Evolutionary conservation across 2,797 vertebrate species (phyloP), one percentile per base, ranked within the genome.

Genomic region (Tolypeutes matacus): DNA sequence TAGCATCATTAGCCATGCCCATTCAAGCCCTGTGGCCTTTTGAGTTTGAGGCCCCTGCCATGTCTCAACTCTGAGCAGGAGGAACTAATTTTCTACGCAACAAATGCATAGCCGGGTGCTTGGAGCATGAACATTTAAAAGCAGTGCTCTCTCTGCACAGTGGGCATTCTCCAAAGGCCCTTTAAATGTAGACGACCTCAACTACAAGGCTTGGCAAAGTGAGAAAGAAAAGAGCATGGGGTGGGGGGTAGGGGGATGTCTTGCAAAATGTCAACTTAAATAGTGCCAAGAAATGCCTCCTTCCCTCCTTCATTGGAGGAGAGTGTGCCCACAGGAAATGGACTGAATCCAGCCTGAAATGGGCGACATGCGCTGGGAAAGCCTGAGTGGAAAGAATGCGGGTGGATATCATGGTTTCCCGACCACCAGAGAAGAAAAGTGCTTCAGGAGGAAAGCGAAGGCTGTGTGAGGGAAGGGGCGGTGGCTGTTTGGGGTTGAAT

Each of bases 221-320:
- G 11, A 53, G 15, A 31, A n/a, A 64, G 23, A 70, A 36, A 60
- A 60, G 13, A 29, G 3, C 46, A 13, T 3, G 3, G 1, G 39
- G 39, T 3, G 0, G 0, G 3, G 49, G 5, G 23, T 20, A 42
- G 6, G 58, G 0, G 36, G 53, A 1, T 1, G 18, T 27, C 29
- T 58, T 46, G 8, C 7, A n/a, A 20, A 77, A 46, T 7, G 34
- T 15, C 9, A 36, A 49, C 0, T 36, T 69, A 34, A 78, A n/a
- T 2, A 70, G 76, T 1, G 0, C 58, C 9, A 21, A n/a, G 58
- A 9, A 56, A 76, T 18, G 10, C 21, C 46, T 31, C 23, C 53
- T 14, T 80, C 23, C 10, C 36, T 7, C 23, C 70, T 73, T 18
- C 39, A 29, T 8, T 29, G 23, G 27, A 14, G 23, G 39, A 73